phyloP scores from a whole-genome alignment of 2,797 vertebrate species.

The Pristis pectinata region DNA sequence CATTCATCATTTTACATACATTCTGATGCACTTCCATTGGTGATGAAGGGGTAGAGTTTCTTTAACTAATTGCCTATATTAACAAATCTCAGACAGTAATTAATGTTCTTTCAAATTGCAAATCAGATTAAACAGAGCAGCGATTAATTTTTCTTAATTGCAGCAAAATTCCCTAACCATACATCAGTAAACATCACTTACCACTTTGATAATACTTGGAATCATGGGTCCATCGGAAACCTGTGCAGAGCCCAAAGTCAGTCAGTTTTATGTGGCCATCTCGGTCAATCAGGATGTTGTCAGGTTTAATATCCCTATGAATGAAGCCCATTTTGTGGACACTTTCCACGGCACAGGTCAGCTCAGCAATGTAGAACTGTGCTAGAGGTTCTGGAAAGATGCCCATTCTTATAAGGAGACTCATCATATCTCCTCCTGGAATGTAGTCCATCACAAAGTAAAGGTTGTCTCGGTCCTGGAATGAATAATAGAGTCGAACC shows the following conservation, averaged over 20 bases:
- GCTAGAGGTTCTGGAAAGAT: conserved; percentile 92
- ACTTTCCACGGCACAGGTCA: conserved; percentile 92
- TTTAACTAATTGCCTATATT: not conserved
- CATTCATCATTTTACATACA: not conserved
- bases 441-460: conserved; percentile 99
- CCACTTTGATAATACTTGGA: conserved; percentile 98
- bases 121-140: conserved; percentile 15
- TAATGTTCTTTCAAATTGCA: not conserved
- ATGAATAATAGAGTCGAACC: conserved; percentile 94
- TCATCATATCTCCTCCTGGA: conserved; percentile 98
- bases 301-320: conserved; percentile 96
- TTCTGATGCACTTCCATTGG: not conserved
- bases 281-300: conserved; percentile 94
- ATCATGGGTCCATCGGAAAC: conserved; percentile 97
- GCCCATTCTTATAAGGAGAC: conserved; percentile 87
- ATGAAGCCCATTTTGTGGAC: conserved; percentile 99
- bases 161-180: not conserved
- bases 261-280: conserved; percentile 97
- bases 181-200: conserved; percentile 52
- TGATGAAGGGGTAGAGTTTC: not conserved
- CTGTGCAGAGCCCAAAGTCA: conserved; percentile 95
- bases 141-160: not conserved
- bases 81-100: not conserved
- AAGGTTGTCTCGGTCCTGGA: conserved; percentile 94
- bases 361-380: conserved; percentile 91